A percentile compares a stretch with the other conserved stretches of the same genome.
phyloP scores from a whole-genome alignment of 2,888 invertebrate species.

The Choristoneura rosaceana region DNA sequence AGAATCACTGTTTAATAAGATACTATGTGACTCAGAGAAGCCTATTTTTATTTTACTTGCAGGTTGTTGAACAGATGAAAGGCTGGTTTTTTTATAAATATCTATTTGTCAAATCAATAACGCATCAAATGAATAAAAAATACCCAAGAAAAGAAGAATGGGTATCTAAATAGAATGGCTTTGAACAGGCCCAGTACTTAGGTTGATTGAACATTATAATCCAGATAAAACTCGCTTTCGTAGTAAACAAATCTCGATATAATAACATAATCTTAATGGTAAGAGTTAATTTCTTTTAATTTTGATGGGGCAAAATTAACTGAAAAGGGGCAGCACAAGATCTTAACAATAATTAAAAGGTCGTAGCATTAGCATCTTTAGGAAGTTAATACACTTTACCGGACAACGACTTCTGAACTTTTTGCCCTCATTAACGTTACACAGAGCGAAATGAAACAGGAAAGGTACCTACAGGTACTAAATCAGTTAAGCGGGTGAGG shows the following conservation, averaged over 20 bases:
- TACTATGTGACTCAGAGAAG: background rate
- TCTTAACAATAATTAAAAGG: conserved; percentile 19
- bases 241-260: background rate
- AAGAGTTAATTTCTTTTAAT: background rate
- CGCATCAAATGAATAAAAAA: background rate
- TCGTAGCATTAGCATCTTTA: conserved; percentile 24
- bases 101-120: too few relatives aligned
- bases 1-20: background rate
- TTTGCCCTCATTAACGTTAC: conserved; percentile 42
- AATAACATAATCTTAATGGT: background rate
- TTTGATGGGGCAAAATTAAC: background rate
- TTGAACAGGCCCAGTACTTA: background rate
- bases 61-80: conserved; percentile 17
- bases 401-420: conserved; percentile 43
- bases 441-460: conserved; percentile 38
- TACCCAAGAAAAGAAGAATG: background rate
- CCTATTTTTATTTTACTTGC: background rate
- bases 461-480: conserved; percentile 15
- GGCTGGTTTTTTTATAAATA: too few relatives aligned
- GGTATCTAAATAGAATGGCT: background rate
- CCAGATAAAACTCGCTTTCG: background rate
- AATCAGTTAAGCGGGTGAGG: conserved; percentile 21
- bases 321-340: conserved; percentile 1
- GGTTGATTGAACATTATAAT: background rate
- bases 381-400: conserved; percentile 35